Evolutionary conservation across 2,888 invertebrate species (phyloP).

Genomic region (Eumerus sabulonum): DNA sequence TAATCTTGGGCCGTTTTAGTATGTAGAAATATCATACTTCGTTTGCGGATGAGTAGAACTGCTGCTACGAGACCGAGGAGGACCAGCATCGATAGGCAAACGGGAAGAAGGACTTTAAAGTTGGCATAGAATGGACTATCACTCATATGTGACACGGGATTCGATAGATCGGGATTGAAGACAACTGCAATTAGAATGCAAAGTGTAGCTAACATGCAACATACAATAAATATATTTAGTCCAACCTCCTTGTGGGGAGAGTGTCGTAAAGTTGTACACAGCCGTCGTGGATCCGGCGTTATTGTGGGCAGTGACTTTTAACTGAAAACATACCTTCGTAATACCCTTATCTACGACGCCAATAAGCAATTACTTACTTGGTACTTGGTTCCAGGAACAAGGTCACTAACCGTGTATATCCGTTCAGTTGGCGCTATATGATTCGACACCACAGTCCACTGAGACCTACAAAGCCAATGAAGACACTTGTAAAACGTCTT

Average conservation of each 20-base stretch:
- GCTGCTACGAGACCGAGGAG: slow-evolving; percentile 84
- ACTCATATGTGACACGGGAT: slow-evolving; percentile 84
- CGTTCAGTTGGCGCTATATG: slow-evolving; percentile 90
- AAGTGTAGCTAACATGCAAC: neutral
- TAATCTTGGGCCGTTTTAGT: neutral
- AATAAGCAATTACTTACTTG: slow-evolving; percentile 74
- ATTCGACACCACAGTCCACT: slow-evolving; percentile 90
- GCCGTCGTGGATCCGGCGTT: slow-evolving; percentile 92
- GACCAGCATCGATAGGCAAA: slow-evolving; percentile 84
- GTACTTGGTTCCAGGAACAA: slow-evolving; percentile 88
- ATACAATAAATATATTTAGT: slow-evolving; percentile 64
- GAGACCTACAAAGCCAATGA: slow-evolving; percentile 76
- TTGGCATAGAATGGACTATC: slow-evolving; percentile 84
- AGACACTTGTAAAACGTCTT: neutral
- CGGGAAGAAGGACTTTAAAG: slow-evolving; percentile 82
- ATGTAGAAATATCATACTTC: slow-evolving; percentile 81
- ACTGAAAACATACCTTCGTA: slow-evolving; percentile 71
- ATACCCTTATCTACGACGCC: too few species aligned
- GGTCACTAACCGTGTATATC: slow-evolving; percentile 88
- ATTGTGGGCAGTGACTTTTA: slow-evolving; percentile 89
- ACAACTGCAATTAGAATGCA: slow-evolving; percentile 74
- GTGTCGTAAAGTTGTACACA: slow-evolving; percentile 91
- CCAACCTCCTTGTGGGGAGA: slow-evolving; percentile 87
- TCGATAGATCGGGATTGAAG: slow-evolving; percentile 83
- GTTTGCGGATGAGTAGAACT: slow-evolving; percentile 85